phyloP scores from a whole-genome alignment of 1,140 invertebrate species.

The Metopolophium dirhodum region DNA sequence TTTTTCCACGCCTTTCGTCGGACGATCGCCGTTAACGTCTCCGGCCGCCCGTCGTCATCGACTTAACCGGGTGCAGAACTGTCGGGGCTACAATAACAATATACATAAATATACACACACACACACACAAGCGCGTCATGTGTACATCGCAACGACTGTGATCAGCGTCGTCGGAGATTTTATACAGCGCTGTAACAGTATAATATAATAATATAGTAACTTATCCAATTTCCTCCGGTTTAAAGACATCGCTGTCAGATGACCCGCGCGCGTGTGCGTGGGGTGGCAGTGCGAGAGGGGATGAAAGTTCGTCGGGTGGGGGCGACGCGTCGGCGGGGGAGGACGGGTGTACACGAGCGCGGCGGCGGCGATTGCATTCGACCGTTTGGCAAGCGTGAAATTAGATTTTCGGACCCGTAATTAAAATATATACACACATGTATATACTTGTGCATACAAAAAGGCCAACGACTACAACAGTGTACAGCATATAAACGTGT shows the following conservation, averaged over 20 bases:
- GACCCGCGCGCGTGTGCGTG: no score
- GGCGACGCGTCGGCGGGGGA: not conserved
- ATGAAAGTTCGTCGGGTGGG: not conserved
- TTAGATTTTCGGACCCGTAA: conserved; percentile 40
- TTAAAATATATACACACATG: conserved; percentile 51
- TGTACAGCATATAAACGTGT: not conserved
- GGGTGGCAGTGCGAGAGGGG: not conserved
- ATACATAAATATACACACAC: not conserved
- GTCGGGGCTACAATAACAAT: not conserved
- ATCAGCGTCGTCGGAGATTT: not conserved
- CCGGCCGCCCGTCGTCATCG: not conserved
- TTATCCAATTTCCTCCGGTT: conserved; percentile 44
- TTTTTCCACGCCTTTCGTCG: no score
- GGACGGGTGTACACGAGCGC: not conserved
- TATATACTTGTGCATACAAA: not conserved
- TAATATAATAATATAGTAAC: conserved; percentile 30
- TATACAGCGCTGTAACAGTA: not conserved
- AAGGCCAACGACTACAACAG: not conserved
- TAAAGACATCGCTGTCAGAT: not conserved
- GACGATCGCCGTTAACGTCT: not conserved
- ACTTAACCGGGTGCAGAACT: not conserved
- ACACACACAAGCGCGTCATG: not conserved
- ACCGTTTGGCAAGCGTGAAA: conserved; percentile 53
- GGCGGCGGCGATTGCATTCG: conserved; percentile 11
- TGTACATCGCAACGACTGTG: no score